These are phyloP conservation scores for Entelurus aequoreus DNA, from an alignment of 2,113 vertebrate genomes.

Conservation along the genomic window DNA sequence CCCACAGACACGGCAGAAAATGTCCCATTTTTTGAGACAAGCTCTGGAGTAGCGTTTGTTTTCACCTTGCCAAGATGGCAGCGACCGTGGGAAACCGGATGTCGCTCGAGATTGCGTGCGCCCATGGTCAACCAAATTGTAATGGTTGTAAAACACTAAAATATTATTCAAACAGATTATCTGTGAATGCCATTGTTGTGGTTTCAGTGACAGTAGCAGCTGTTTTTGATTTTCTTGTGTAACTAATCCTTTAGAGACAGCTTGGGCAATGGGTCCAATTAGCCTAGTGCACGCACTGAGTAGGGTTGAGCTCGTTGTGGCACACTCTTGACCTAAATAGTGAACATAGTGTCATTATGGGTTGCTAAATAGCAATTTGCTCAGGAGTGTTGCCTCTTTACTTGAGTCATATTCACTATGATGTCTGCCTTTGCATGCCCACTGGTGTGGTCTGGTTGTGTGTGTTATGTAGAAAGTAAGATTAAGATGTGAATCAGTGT, in stretches of 20 bases:
- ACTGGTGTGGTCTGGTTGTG: too few species aligned
- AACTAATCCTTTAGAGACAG: constrained; percentile 37
- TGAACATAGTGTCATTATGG: background rate
- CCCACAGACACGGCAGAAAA: too few species aligned
- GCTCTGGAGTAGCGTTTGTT: too few species aligned
- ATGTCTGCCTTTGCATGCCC: too few species aligned
- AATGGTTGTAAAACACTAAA: background rate
- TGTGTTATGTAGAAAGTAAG: too few species aligned
- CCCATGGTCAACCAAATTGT: too few species aligned
- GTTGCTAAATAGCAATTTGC: background rate
- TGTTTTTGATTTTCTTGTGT: constrained; percentile 28
- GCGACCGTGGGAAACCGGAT: too few species aligned
- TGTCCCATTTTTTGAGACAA: too few species aligned
- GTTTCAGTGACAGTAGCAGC: constrained; percentile 24
- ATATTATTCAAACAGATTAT: background rate
- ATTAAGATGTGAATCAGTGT: background rate
- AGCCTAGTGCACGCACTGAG: constrained; percentile 15
- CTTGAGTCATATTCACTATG: too few species aligned
- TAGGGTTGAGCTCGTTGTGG: constrained; percentile 22
- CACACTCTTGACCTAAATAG: constrained; percentile 31
- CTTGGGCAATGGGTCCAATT: constrained; percentile 37
- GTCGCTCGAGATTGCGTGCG: too few species aligned
- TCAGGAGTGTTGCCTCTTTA: too few species aligned
- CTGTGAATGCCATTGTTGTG: background rate
- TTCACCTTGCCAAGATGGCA: too few species aligned